These are phyloP conservation scores for Archivesica marissinica DNA, from an alignment of 1,140 invertebrate species.

Conservation along the genomic window DNA sequence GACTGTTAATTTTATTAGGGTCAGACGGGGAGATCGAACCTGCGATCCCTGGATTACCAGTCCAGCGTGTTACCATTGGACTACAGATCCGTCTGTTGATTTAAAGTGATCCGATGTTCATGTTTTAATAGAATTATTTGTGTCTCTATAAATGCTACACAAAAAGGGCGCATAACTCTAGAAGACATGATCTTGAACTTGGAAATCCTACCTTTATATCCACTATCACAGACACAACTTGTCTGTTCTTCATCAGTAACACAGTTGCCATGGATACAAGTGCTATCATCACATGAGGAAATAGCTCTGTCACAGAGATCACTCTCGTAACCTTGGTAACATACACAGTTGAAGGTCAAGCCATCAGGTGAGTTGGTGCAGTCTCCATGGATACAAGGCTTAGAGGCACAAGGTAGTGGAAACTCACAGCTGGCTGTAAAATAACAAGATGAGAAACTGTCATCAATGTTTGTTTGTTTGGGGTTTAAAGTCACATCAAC, in stretches of 20 bases:
- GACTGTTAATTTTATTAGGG: too few relatives aligned
- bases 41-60: too few relatives aligned
- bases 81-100: too few relatives aligned
- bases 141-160: too few relatives aligned
- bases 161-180: too few relatives aligned
- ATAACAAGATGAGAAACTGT: too few relatives aligned
- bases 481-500: too few relatives aligned
- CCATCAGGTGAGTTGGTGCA: slow-evolving; percentile 91
- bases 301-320: slow-evolving; percentile 78
- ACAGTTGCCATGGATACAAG: slow-evolving; percentile 86
- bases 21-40: too few relatives aligned
- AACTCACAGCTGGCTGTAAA: slow-evolving; percentile 77
- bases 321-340: slow-evolving; percentile 72
- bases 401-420: slow-evolving; percentile 52
- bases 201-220: slow-evolving; percentile 82
- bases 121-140: too few relatives aligned
- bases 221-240: slow-evolving; percentile 85
- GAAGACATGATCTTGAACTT: background rate
- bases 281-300: slow-evolving; percentile 85
- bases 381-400: slow-evolving; percentile 58
- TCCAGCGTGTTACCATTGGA: too few relatives aligned
- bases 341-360: slow-evolving; percentile 68
- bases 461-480: too few relatives aligned
- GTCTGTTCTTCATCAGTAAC: slow-evolving; percentile 22
- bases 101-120: too few relatives aligned